Base-by-base conservation (phyloP, 1,140 invertebrate species). In the Macrotrachela quadricornifera region DNA sequence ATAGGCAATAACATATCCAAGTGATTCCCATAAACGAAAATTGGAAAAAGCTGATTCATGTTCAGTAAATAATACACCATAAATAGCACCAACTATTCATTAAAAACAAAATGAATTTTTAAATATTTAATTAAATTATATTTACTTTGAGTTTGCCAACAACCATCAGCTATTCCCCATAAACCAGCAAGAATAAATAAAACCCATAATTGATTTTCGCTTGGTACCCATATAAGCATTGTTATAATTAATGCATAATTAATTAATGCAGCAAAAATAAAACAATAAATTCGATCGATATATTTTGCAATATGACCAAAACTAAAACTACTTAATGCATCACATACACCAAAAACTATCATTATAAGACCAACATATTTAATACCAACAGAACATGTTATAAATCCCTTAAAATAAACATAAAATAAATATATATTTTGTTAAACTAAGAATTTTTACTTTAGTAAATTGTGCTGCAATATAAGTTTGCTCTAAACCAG, bases 11-110 rank as follows among this genome's bases (percentile, higher is more conserved):
- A 91, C 84, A 63, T 92, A 90, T 0, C 88, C 90, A 13, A 80
- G 74, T 17, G 82, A 85, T 69, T 94, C 88, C 85, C 85, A 67
- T 9, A 94, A 76, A 40, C 88, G 77, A 68, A 85, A 95, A 70
- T 91, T 92, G 55, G 86, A 87, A 74, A 94, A 95, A 0, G 87
- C 88, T 0, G 88, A 85, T 69, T 94, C 87, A 62, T 88, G 84
- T 69, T 87, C 82, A 40, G 81, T 71, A 71, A 91, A 92, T 21
- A 92, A 70, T 10, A 83, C 80, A 21, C 88, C 85, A 64, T 92
- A 92, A 40, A 92, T 72, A 53, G 83, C 84, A 30, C 8, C 8
- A 8, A 30, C 21, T 30, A 30, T 4, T 30, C n/a, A 30, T 30
- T 30, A 30, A 30, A 2, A 30, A 30, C 8, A 30, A 8, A 30